Conservation (phyloP, 2,797 vertebrate species). For the Oryzias sinensis region DNA sequence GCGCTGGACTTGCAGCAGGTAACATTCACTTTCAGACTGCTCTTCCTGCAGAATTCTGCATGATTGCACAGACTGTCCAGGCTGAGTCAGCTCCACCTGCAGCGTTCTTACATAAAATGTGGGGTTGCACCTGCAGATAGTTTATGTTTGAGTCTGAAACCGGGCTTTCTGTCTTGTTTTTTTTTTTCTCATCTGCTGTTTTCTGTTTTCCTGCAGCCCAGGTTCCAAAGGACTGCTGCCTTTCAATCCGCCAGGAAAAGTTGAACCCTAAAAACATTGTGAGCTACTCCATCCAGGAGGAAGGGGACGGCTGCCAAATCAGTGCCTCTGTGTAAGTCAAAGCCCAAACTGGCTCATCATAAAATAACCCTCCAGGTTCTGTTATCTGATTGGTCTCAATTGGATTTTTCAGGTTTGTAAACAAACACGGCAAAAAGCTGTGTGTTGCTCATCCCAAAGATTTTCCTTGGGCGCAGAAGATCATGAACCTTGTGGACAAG, state of each 20-base stretch:
- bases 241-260: not conserved
- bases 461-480: conserved; percentile 1
- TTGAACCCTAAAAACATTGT: not conserved
- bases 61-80: no score
- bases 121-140: not conserved
- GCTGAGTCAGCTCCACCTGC: no score
- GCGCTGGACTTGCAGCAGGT: conserved; percentile 42
- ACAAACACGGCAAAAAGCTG: not conserved
- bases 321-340: conserved; percentile 53
- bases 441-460: conserved; percentile 28
- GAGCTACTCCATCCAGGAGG: conserved; percentile 38
- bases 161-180: not conserved
- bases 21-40: not conserved
- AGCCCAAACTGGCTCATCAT: no score
- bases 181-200: no score
- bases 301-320: conserved; percentile 44
- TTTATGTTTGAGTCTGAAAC: not conserved
- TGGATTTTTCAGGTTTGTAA: conserved; percentile 30
- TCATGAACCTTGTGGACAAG: not conserved
- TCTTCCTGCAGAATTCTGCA: no score
- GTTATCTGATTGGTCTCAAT: not conserved
- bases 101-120: no score
- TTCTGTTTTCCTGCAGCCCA: conserved; percentile 37
- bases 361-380: no score
- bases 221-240: conserved; percentile 49